A percentile compares a stretch with the other conserved stretches of the same genome.
phyloP scores from a whole-genome alignment of 2,888 invertebrate genomes.

The Drosophila lacicola region DNA sequence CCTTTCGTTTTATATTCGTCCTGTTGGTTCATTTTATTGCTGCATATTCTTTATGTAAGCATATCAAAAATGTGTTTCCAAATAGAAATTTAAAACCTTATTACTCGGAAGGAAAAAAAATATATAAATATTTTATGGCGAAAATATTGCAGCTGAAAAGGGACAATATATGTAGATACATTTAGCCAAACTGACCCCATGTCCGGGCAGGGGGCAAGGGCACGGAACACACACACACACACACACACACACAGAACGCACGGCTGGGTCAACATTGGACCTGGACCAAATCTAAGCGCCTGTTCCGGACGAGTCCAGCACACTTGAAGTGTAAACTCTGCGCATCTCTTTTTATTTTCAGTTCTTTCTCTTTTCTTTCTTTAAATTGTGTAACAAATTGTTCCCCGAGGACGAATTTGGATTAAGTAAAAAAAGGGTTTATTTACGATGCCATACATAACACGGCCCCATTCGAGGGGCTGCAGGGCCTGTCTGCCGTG shows the following conservation, averaged over 20 bases:
- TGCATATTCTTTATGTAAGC: constrained; percentile 64
- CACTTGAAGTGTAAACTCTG: constrained; percentile 46
- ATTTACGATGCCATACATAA: constrained; percentile 80
- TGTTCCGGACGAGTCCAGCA: constrained; percentile 24
- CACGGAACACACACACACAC: background rate
- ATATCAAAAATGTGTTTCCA: constrained; percentile 71
- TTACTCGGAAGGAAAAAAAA: constrained; percentile 51
- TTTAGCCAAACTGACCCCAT: constrained; percentile 63
- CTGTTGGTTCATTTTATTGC: constrained; percentile 58
- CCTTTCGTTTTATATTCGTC: constrained; percentile 19
- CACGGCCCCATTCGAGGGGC: constrained; percentile 30
- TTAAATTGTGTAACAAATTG: constrained; percentile 81
- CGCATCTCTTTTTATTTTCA: constrained; percentile 31
- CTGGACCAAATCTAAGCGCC: constrained; percentile 67
- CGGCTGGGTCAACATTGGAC: constrained; percentile 33
- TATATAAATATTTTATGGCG: constrained; percentile 78
- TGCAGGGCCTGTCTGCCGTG: constrained; percentile 27
- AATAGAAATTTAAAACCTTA: constrained; percentile 81
- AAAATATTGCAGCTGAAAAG: constrained; percentile 74
- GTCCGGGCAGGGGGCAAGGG: constrained; percentile 11
- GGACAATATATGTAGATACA: constrained; percentile 77
- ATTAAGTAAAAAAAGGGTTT: constrained; percentile 80
- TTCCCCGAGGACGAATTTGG: constrained; percentile 81
- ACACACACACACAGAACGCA: background rate
- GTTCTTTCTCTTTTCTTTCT: constrained; percentile 33